Conservation (phyloP, 2,113 vertebrate genomes). For the Colistium nudipinnis region DNA sequence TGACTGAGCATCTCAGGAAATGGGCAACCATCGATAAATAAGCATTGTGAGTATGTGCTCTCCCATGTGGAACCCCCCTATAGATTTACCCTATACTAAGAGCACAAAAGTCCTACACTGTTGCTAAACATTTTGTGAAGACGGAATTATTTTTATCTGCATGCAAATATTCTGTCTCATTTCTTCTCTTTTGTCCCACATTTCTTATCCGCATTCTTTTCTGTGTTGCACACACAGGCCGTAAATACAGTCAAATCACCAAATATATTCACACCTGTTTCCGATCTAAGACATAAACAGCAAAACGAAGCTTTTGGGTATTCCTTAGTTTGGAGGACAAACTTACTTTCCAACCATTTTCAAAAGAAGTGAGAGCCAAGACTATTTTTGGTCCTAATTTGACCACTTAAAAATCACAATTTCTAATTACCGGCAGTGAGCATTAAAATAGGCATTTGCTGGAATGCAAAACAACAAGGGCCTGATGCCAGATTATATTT, state of each 20-base stretch:
- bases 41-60: constrained; percentile 31
- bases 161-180: background rate
- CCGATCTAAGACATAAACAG: constrained; percentile 9
- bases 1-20: constrained; percentile 27
- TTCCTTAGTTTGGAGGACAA: too few relatives aligned
- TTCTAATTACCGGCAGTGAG: too few relatives aligned
- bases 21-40: constrained; percentile 26
- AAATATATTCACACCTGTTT: background rate
- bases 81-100: constrained; percentile 43
- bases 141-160: background rate
- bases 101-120: constrained; percentile 47
- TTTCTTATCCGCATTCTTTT: background rate
- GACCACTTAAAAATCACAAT: too few relatives aligned
- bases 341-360: too few relatives aligned
- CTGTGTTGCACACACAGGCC: background rate
- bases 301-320: too few relatives aligned
- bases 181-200: background rate
- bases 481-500: too few relatives aligned
- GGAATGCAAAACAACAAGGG: too few relatives aligned
- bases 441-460: too few relatives aligned
- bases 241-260: background rate
- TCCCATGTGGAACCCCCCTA: constrained; percentile 41
- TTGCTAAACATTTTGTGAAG: constrained; percentile 48
- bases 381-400: too few relatives aligned
- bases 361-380: too few relatives aligned